Conservation (phyloP, 1,140 invertebrate species). For the Heterodera carotae region DNA sequence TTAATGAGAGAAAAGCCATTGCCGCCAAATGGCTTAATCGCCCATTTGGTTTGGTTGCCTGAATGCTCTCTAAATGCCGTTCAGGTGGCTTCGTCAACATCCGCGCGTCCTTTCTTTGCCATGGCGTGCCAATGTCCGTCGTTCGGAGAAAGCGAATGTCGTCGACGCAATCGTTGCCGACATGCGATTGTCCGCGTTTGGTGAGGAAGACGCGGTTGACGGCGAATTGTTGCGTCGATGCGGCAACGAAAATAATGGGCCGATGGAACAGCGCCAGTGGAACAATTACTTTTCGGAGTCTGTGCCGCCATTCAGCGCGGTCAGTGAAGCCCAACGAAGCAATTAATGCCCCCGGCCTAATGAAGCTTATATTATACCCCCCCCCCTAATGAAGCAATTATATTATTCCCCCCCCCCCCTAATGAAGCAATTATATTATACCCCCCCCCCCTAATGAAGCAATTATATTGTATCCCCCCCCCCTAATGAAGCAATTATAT, state of each 20-base stretch:
- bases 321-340: constrained; percentile 22
- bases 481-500: too few relatives aligned
- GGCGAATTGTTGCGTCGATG: constrained; percentile 43
- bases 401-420: too few relatives aligned
- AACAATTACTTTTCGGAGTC: constrained; percentile 59
- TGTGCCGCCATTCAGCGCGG: constrained; percentile 54
- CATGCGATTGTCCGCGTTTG: constrained; percentile 73
- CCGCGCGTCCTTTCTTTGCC: constrained; percentile 81
- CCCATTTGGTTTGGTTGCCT: too few relatives aligned
- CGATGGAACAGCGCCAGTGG: constrained; percentile 53
- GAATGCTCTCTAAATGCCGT: background rate
- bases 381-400: too few relatives aligned
- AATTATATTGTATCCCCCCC: too few relatives aligned
- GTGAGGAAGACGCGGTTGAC: constrained; percentile 57
- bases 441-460: too few relatives aligned
- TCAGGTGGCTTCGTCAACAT: constrained; percentile 88
- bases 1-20: constrained; percentile 11
- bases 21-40: too few relatives aligned
- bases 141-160: constrained; percentile 90
- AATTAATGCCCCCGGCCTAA: too few relatives aligned
- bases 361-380: too few relatives aligned
- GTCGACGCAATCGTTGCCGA: constrained; percentile 93
- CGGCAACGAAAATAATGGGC: constrained; percentile 20
- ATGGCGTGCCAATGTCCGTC: constrained; percentile 84
- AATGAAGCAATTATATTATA: too few relatives aligned